Percentiles rank a stretch among this genome's conserved stretches.
Conservation (phyloP, 2,888 invertebrate genomes). For the Acutogordius australiensis region DNA sequence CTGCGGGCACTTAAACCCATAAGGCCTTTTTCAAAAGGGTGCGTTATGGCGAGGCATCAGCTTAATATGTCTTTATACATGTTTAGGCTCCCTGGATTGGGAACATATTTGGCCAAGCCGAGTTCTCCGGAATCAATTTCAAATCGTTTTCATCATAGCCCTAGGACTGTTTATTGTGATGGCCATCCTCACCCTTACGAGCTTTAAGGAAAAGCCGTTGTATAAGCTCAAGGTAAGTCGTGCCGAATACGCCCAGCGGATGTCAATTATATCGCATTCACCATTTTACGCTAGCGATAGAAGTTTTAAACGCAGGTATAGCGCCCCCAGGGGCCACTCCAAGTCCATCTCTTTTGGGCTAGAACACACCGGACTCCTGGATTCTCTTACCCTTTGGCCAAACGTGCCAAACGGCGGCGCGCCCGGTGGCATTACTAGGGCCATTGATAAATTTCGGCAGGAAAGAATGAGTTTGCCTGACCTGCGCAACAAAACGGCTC, state of each 20-base stretch:
- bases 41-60: too few species aligned
- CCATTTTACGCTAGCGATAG: neutral
- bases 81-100: constrained; percentile 1
- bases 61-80: too few species aligned
- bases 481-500: too few species aligned
- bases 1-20: too few species aligned
- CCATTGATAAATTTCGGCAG: too few species aligned
- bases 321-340: neutral
- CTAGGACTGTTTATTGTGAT: neutral
- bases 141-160: constrained; percentile 9
- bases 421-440: too few species aligned
- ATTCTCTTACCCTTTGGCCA: too few species aligned
- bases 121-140: constrained; percentile 10
- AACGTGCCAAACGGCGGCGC: too few species aligned
- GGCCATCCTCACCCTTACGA: neutral
- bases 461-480: neutral
- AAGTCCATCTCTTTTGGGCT: too few species aligned
- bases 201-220: constrained; percentile 10
- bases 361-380: too few species aligned
- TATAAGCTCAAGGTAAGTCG: neutral
- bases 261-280: neutral
- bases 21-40: too few species aligned
- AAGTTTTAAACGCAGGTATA: neutral
- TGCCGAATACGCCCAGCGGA: neutral
- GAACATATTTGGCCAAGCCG: neutral